Base-by-base conservation (phyloP, 2,113 vertebrate genomes). In the Cyprinodon brontotheroides region DNA sequence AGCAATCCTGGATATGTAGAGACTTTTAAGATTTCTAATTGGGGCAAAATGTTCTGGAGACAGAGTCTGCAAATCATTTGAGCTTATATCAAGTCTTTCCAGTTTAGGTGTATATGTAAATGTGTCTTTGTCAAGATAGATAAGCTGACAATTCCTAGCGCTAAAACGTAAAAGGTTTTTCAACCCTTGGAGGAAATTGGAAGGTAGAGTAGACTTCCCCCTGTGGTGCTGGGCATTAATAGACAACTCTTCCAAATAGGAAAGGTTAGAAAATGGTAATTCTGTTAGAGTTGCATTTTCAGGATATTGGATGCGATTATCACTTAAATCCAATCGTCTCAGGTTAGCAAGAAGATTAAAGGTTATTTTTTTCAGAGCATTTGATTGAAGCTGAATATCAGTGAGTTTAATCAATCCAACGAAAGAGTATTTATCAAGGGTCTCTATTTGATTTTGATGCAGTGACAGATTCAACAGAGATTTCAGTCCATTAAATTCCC, bases 131-230 rank as follows among this genome's bases (percentile, higher is more conserved):
- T 86, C 65, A 20, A 95, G 15, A 0, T 12, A n/a, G 0, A 38
- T 0, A 17, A 95, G 62, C 3, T 45, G 80, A 11, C 66, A 65
- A 43, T 88, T 92, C 40, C 89, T 88, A 14, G 41, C 64, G 0
- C 68, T 87, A 62, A 94, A 87, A 68, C 38, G 64, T 11, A 79
- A 12, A 59, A 93, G 85, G 8, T 91, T 93, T 3, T 76, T 86
- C 78, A 96, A 77, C 50, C 93, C 94, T 75, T 93, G 41, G 36
- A 95, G 79, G 15, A 95, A 80, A 86, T 94, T 90, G 14, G 22
- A 70, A 2, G 91, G 93, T 15, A 93, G 40, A 0, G 57, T 1
- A 0, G 59, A 15, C 7, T 86, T 82, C 1, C 17, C 17, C 0
- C 81, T 86, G n/a, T 39, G n/a, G 22, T 63, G 81, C 41, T 95